A percentile compares a stretch with the other conserved stretches of the same genome.
phyloP scores from a whole-genome alignment of 2,113 vertebrate genomes.

The Pygoscelis adeliae region DNA sequence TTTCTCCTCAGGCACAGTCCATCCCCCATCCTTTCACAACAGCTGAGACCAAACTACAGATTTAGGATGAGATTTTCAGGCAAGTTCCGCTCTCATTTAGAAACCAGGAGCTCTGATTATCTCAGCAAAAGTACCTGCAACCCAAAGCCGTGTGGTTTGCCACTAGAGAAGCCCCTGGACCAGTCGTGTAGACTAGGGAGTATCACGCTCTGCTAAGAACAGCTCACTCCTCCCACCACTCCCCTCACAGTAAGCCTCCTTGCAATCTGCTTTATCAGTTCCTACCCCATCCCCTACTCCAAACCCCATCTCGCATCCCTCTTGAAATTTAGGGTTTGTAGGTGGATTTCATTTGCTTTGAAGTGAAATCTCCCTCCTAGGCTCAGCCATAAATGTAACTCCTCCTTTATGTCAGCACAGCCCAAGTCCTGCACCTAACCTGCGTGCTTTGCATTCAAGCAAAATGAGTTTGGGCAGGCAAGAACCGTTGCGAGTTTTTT shows the following conservation, averaged over 20 bases:
- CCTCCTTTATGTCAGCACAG: neutral
- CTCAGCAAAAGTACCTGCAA: neutral
- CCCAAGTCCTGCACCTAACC: neutral
- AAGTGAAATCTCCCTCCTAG: neutral
- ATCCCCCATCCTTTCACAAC: neutral
- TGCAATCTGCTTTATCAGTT: neutral
- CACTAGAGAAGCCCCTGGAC: neutral
- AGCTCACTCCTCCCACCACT: neutral
- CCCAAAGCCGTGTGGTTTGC: neutral
- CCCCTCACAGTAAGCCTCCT: neutral
- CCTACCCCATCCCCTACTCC: neutral
- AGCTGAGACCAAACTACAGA: neutral
- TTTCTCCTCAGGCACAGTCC: neutral
- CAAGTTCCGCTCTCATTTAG: neutral
- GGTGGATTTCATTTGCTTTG: slow-evolving; percentile 7
- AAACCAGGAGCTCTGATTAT: neutral
- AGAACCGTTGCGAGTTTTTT: neutral
- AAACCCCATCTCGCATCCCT: neutral
- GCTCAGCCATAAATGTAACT: neutral
- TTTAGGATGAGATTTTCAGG: neutral
- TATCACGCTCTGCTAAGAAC: neutral
- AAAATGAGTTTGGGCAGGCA: neutral
- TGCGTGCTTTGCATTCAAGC: neutral
- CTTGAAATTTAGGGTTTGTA: neutral
- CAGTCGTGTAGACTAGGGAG: neutral